These are phyloP conservation scores for Pelecanus crispus DNA, from an alignment of 2,113 vertebrate species.

Conservation along the genomic window DNA sequence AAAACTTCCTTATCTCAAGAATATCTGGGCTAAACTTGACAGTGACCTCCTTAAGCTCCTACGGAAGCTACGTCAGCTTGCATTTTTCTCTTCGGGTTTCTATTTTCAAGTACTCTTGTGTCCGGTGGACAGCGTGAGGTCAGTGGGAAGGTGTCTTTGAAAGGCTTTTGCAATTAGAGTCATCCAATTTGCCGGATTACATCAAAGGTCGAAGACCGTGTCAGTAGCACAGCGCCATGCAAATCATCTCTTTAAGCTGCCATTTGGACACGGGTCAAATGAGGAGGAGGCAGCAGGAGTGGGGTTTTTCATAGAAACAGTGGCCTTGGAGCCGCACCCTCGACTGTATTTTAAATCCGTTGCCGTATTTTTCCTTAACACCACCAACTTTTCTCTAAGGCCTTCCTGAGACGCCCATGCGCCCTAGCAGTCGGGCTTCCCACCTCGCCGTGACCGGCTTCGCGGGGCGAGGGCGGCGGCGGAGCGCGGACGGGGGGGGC, in stretches of 20 bases:
- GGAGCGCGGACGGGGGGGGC: background rate
- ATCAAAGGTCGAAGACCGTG: background rate
- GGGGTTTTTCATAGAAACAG: fast-evolving
- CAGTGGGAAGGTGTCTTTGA: fast-evolving
- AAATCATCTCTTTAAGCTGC: background rate
- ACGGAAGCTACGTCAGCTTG: fast-evolving
- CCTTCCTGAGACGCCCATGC: fast-evolving
- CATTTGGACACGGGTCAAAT: background rate
- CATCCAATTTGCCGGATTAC: background rate
- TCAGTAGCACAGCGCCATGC: fast-evolving
- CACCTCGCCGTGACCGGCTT: background rate
- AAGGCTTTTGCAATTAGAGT: background rate
- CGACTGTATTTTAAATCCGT: fast-evolving
- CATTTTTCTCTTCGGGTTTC: background rate
- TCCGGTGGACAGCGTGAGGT: fast-evolving
- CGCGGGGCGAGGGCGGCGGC: background rate
- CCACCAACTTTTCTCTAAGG: fast-evolving
- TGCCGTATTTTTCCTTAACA: fast-evolving
- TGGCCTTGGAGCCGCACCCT: fast-evolving
- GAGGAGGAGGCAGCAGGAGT: background rate
- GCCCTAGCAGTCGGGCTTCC: background rate
- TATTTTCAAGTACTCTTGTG: background rate
- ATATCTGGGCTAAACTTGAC: background rate
- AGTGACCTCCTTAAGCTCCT: background rate
- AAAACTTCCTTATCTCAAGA: background rate